Base-by-base conservation (phyloP, 2,888 invertebrate genomes). In the Norana najaformis region DNA sequence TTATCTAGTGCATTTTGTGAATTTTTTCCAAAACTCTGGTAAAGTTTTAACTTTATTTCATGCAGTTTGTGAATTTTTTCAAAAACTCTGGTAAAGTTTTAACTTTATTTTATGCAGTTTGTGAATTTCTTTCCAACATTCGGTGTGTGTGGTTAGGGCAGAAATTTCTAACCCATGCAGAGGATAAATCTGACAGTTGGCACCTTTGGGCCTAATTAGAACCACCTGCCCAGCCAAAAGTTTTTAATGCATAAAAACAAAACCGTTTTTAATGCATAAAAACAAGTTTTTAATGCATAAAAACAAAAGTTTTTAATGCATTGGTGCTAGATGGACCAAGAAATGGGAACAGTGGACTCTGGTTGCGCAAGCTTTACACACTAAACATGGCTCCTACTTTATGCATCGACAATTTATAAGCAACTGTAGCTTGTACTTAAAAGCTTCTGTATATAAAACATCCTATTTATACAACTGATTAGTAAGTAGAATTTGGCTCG, bases 361-460 rank as follows among this genome's bases (percentile, higher is more conserved):
- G 69, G 69, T n/a, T 69, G 69, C 69, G n/a, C 30, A 69, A 69
- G n/a, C n/a, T 69, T 69, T 69, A 69, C 69, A 69, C 11, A 69
- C 30, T 69, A 69, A 69, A n/a, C n/a, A n/a, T n/a, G 69, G 11
- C 69, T 11, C 11, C 69, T 69, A n/a, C 69, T 11, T 69, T 30
- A 69, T n/a, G n/a, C n/a, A n/a, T 69, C 30, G 30, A 30, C n/a
- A 69, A 69, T 30, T 69, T 69, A n/a, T 30, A 69, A n/a, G n/a
- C 69, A n/a, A n/a, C 4, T 8, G 30, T n/a, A 69, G 69, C 69
- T 69, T 69, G 1, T 69, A 69, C 69, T 69, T 69, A n/a, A 69
- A 69, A n/a, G 69, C 69, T 69, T 69, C 69, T 69, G 69, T n/a
- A n/a, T n/a, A 69, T 69, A 69, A 69, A 30, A 69, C 69, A 69